phyloP scores from a whole-genome alignment of 2,888 invertebrate genomes.

The Cylindroiulus punctatus region DNA sequence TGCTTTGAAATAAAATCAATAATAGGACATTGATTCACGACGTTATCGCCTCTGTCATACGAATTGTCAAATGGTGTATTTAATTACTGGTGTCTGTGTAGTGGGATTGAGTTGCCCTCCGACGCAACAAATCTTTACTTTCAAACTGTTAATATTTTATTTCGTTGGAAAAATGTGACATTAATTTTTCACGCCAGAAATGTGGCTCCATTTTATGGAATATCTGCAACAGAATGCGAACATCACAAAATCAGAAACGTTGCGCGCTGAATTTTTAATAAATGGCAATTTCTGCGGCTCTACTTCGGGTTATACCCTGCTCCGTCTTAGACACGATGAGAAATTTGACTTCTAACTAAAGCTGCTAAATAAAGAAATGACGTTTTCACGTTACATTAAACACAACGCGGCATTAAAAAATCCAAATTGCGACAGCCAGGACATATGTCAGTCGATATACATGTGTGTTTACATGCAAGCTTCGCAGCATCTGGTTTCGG shows the following conservation, averaged over 20 bases:
- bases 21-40: slow-evolving; percentile 10
- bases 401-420: too few species aligned
- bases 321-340: too few species aligned
- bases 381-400: too few species aligned
- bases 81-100: too few species aligned
- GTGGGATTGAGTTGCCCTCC: too few species aligned
- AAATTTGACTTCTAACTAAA: too few species aligned
- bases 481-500: too few species aligned
- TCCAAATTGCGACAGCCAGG: too few species aligned
- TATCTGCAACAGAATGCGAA: not conserved
- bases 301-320: too few species aligned
- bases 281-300: not conserved
- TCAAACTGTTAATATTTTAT: not conserved
- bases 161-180: not conserved
- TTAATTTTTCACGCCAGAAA: not conserved
- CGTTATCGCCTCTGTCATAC: not conserved
- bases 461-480: too few species aligned
- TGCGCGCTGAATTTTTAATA: not conserved
- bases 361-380: too few species aligned
- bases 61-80: not conserved
- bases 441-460: too few species aligned
- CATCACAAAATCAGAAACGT: not conserved
- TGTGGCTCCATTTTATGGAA: not conserved
- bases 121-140: not conserved
- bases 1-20: not conserved